Evolutionary conservation across 2,888 invertebrate genomes (phyloP).

Genomic region (Atrina japonica): DNA sequence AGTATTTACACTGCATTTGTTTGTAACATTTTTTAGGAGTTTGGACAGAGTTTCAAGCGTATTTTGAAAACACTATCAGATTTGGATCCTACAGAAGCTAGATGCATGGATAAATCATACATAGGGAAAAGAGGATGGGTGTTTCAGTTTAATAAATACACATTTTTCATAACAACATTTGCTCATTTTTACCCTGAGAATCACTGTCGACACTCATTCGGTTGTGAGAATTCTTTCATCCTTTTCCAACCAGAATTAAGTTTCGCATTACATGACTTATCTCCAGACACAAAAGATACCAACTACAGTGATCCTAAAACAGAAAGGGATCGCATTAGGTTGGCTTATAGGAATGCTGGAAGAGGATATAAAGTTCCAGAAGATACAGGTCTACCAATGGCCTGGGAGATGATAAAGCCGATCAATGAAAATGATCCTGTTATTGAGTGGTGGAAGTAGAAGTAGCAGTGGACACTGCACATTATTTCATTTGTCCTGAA

Average conservation of each 20-base stretch:
- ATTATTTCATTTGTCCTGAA: no score
- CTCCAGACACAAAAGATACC: constrained; percentile 68
- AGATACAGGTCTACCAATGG: constrained; percentile 66
- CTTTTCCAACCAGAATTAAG: constrained; percentile 76
- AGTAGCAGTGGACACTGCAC: no score
- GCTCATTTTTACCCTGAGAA: constrained; percentile 72
- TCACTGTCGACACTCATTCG: constrained; percentile 68
- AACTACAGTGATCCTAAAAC: constrained; percentile 72
- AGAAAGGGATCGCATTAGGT: constrained; percentile 71
- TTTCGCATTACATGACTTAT: constrained; percentile 73
- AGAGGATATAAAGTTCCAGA: constrained; percentile 66
- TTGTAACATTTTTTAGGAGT: constrained; percentile 58
- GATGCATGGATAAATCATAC: constrained; percentile 69
- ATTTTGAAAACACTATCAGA: constrained; percentile 65
- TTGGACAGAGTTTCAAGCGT: constrained; percentile 62
- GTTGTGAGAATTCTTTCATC: constrained; percentile 65
- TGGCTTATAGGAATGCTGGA: constrained; percentile 70
- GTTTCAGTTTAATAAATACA: constrained; percentile 71
- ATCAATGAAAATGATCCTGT: constrained; percentile 50
- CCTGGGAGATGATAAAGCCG: constrained; percentile 68
- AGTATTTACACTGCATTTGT: no score
- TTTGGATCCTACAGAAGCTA: constrained; percentile 58
- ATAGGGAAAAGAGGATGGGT: constrained; percentile 71
- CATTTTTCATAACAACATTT: constrained; percentile 76
- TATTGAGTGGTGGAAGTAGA: constrained; percentile 66